Conservation (phyloP, 1,140 invertebrate genomes). For the Saxidomus purpurata region DNA sequence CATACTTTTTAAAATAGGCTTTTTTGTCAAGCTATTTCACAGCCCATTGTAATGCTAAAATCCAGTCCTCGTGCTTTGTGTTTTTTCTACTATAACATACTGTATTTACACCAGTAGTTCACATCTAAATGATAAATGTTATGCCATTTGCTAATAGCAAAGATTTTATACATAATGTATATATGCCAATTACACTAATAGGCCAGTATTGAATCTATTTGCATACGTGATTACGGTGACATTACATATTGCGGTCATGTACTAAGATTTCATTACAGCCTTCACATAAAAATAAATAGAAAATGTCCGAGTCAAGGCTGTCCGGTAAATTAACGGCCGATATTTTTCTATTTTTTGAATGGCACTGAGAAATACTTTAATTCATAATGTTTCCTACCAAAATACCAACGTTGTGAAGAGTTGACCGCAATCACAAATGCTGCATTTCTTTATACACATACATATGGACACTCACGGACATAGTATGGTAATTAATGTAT, state of each 20-base stretch:
- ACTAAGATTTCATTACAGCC: too few species aligned
- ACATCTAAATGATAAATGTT: not conserved
- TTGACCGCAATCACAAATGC: not conserved
- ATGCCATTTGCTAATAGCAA: not conserved
- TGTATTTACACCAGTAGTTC: not conserved
- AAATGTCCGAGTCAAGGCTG: too few species aligned
- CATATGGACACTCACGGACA: not conserved
- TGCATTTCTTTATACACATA: not conserved
- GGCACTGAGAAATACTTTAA: too few species aligned
- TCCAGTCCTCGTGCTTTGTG: too few species aligned
- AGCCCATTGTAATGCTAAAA: too few species aligned
- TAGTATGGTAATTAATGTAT: not conserved
- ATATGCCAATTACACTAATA: not conserved
- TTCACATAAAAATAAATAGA: too few species aligned
- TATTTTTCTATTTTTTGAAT: too few species aligned
- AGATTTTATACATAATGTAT: not conserved
- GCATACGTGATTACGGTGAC: constrained; percentile 5
- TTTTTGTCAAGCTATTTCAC: too few species aligned
- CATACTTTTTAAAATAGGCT: too few species aligned
- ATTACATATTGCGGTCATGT: too few species aligned
- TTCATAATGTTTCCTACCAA: not conserved
- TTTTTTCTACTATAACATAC: not conserved
- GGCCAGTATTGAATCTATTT: constrained; percentile 32
- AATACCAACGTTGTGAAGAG: not conserved
- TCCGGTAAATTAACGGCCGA: too few species aligned